A percentile compares a stretch with the other conserved stretches of the same genome.
phyloP scores from a whole-genome alignment of 2,113 vertebrate species.

The Mustela nigripes region DNA sequence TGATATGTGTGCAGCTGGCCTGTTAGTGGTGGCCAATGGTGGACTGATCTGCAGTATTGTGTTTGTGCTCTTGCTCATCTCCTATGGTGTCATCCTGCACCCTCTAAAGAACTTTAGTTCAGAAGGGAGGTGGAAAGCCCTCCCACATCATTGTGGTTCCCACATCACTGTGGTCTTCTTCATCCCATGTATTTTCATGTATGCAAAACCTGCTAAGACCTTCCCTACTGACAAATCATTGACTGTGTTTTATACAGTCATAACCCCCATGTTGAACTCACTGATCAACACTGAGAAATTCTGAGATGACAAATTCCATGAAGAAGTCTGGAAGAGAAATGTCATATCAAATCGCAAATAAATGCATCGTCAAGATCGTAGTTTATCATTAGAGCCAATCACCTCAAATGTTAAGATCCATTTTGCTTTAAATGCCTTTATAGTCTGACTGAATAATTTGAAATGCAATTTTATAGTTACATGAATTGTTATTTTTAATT shows the following conservation, averaged over 20 bases:
- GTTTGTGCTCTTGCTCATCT: slow-evolving; percentile 68
- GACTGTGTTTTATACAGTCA: background rate
- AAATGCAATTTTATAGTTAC: background rate
- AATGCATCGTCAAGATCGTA: background rate
- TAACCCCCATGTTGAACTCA: background rate
- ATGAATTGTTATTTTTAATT: background rate
- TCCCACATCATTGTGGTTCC: slow-evolving; percentile 72
- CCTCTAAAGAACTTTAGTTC: background rate
- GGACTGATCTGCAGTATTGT: background rate
- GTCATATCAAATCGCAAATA: background rate
- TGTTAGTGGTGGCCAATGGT: slow-evolving; percentile 63
- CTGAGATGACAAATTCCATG: slow-evolving; percentile 52
- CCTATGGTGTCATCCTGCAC: slow-evolving; percentile 64
- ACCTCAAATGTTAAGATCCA: background rate
- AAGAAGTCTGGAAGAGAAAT: background rate
- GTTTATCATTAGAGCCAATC: background rate
- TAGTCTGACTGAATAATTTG: background rate
- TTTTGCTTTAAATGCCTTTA: background rate
- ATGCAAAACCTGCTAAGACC: slow-evolving; percentile 18
- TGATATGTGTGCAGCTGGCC: background rate
- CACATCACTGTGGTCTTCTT: slow-evolving; percentile 73
- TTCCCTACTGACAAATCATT: background rate
- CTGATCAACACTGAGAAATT: slow-evolving; percentile 68
- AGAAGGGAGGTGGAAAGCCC: slow-evolving; percentile 62
- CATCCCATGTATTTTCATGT: slow-evolving; percentile 71